Evolutionary conservation across 2,888 invertebrate genomes (phyloP), one percentile per base, ranked within the genome.

Genomic region (Platynereis dumerilii): DNA sequence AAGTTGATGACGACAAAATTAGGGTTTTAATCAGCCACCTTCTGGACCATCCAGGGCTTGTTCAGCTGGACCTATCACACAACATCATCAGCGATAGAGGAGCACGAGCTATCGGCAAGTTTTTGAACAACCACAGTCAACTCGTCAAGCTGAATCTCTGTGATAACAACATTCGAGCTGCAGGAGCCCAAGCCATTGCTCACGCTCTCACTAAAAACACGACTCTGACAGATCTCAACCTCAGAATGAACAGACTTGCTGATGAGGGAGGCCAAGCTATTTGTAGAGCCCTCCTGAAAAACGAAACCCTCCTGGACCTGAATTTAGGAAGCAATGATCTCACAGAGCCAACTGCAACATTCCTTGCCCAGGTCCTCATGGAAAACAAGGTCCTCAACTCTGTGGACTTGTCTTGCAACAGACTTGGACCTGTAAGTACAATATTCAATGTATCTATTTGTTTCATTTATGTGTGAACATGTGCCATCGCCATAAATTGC

Each of bases 211-310:
- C 80, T 5, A 83, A 82, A 72, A 84, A 83, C 68, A 76, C 75
- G 2, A 79, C 79, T 15, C 74, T 84, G 26, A 72, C 76, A 58
- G 63, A 63, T 52, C 71, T 83, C 15, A 79, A 82, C 66, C 66
- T 83, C 24, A 67, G 82, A 59, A 73, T 84, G 48, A 84, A 84
- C 72, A 73, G 81, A 55, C 73, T 84, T 20, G 82, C 80, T 17
- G 84, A 84, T 70, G 84, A 84, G 66, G 84, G 84, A n/a, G 84
- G 84, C 7, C 82, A 83, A 70, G 82, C 83, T 3, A 75, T 84
- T 44, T 80, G 82, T 65, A 72, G 79, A 34, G 75, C 82, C 15
- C 70, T 84, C 57, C 67, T 81, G 58, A 81, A 78, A 71, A 84
- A 84, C 71, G 66, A 74, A 7, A 80, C 80, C 5, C 75, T 84